Base-by-base conservation (phyloP, 2,888 invertebrate genomes). In the Caenorhabditis drosophilae region DNA sequence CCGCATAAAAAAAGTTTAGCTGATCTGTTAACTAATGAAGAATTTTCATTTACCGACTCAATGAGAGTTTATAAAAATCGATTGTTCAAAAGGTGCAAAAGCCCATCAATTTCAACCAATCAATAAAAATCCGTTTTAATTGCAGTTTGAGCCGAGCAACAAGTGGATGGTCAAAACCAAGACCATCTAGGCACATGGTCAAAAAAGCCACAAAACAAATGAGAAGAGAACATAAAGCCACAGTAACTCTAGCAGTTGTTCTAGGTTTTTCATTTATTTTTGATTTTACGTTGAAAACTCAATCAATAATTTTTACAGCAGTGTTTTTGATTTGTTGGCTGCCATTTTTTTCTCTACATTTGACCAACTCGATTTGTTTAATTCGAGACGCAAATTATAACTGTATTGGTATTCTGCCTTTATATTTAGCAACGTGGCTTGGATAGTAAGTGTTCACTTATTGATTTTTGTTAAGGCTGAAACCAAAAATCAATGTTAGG, bases 321-420 rank as follows among this genome's bases (percentile, higher is more conserved):
- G 94, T 96, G 2, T 98, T 98, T 85, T 89, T 98, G 42, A 89
- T 94, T 83, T 98, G 97, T 86, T 98, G 97, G 97, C 90, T 94
- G 64, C 98, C 98, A 41, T 98, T 98, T 88, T 98, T 98, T 89
- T 93, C 94, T 2, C 93, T 95, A 86, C 95, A 94, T 86, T 92
- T 96, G 74, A 89, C 94, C 87, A 95, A 94, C 84, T 97, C 97
- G 11, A 89, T 97, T 85, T 97, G 96, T 87, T 90, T 91, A 85
- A 70, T 84, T 23, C 44, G 52, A 6, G 42, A 59, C 23, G 35
- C 59, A 20, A 38, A 47, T n/a, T 40, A 52, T 27, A 59, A 50
- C n/a, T 84, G 84, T 56, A 62, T 84, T 15, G 67, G 70, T 27
- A 58, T 74, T 42, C 35, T 79, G 35, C 68, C 90, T 51, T 95